phyloP scores from a whole-genome alignment of 2,888 invertebrate species.

The Eremobia ochroleuca region DNA sequence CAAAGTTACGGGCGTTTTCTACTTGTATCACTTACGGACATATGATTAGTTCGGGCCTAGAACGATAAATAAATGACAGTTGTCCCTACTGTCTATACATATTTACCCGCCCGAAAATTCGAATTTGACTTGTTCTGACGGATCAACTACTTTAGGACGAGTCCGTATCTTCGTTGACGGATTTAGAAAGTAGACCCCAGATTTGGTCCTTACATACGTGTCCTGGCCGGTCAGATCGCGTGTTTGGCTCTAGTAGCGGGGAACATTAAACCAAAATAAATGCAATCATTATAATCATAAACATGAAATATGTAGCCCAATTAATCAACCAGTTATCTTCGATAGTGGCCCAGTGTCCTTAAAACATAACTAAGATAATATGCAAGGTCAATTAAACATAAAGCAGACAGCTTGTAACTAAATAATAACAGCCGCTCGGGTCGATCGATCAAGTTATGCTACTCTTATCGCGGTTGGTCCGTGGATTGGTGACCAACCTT shows the following conservation, averaged over 20 bases:
- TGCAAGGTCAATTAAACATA: slow-evolving; percentile 27
- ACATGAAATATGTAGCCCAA: neutral
- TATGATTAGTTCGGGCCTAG: neutral
- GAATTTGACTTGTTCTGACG: neutral
- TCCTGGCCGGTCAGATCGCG: neutral
- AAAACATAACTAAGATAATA: slow-evolving; percentile 38
- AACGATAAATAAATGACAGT: neutral
- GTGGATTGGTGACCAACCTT: neutral
- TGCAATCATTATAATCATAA: neutral
- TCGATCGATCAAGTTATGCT: neutral
- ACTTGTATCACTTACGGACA: neutral
- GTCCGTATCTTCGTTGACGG: neutral
- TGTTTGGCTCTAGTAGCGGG: neutral
- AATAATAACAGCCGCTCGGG: neutral
- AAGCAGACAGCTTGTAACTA: neutral
- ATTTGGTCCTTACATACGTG: neutral
- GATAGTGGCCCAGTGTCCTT: slow-evolving; percentile 36
- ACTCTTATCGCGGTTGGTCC: neutral
- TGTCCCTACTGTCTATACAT: neutral
- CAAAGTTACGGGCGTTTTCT: neutral
- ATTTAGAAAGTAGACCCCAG: neutral
- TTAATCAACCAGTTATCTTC: slow-evolving; percentile 26
- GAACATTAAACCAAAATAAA: neutral
- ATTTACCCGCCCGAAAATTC: neutral
- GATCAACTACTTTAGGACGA: neutral